phyloP scores from a whole-genome alignment of 2,888 invertebrate species.

The Sinodicranocentrus sp. region DNA sequence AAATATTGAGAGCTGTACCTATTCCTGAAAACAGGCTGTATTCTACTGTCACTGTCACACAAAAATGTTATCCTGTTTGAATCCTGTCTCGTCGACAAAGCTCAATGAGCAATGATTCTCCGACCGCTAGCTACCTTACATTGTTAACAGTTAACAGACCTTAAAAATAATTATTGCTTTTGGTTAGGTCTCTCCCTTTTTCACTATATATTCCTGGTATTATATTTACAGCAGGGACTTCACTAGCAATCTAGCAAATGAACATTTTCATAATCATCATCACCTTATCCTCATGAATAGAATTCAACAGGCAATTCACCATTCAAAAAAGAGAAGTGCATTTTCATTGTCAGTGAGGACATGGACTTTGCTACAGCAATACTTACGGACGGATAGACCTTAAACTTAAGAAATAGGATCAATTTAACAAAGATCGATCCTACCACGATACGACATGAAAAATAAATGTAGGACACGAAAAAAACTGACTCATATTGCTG shows the following conservation, averaged over 20 bases:
- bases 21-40: conserved; percentile 34
- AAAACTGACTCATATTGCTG: background rate
- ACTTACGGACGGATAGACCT: background rate
- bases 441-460: background rate
- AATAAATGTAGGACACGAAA: conserved; percentile 10
- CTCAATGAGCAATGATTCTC: conserved; percentile 33
- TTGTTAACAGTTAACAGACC: conserved; percentile 63
- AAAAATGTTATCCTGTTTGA: conserved; percentile 23
- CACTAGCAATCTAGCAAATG: background rate
- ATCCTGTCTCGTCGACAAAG: conserved; percentile 25
- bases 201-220: conserved; percentile 1
- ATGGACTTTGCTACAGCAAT: background rate
- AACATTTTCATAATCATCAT: background rate
- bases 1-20: conserved; percentile 5
- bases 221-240: background rate
- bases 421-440: background rate
- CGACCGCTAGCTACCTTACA: conserved; percentile 1
- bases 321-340: conserved; percentile 1
- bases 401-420: background rate
- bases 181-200: conserved; percentile 20
- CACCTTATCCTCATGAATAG: background rate
- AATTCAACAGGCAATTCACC: conserved; percentile 10
- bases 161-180: conserved; percentile 55
- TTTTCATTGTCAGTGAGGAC: background rate
- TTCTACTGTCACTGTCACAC: background rate